Percentiles rank a stretch among this genome's conserved stretches.
These are phyloP conservation scores for Anoura caudifer DNA, from an alignment of 2,113 vertebrate genomes.

Conservation along the genomic window DNA sequence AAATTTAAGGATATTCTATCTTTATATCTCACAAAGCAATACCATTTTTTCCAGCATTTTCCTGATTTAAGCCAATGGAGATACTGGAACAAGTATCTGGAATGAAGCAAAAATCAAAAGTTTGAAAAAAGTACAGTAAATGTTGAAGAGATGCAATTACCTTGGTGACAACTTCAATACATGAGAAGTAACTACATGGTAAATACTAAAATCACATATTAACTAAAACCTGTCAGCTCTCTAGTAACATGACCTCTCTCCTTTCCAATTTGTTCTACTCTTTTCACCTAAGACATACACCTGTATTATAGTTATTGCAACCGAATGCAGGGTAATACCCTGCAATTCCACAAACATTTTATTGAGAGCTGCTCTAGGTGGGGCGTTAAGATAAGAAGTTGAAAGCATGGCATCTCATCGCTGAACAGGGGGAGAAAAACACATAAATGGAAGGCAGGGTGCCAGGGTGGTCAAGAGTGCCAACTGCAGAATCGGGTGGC, in stretches of 20 bases:
- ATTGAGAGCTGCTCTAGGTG: not conserved
- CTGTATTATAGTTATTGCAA: not conserved
- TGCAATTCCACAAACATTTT: not conserved
- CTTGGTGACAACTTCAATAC: not conserved
- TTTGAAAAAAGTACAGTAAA: not conserved
- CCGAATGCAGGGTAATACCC: not conserved
- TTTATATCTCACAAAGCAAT: not conserved
- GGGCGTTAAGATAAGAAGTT: not conserved
- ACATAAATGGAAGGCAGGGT: not conserved
- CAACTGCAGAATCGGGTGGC: not conserved
- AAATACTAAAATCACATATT: not conserved
- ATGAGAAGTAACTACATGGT: not conserved
- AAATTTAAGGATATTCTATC: not conserved
- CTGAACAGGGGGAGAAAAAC: not conserved
- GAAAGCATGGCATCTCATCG: not conserved
- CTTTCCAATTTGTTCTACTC: not conserved
- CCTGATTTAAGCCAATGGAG: not conserved
- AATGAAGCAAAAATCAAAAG: slow-evolving; percentile 20
- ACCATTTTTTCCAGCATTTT: not conserved
- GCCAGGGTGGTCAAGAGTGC: not conserved
- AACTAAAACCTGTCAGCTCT: not conserved
- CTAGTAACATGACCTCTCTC: not conserved
- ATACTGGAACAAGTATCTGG: not conserved
- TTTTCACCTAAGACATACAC: not conserved
- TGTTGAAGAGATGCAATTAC: not conserved